A percentile compares a stretch with the other conserved stretches of the same genome.
These are phyloP conservation scores for Sepiola atlantica DNA, from an alignment of 2,888 invertebrate species.

Conservation along the genomic window DNA sequence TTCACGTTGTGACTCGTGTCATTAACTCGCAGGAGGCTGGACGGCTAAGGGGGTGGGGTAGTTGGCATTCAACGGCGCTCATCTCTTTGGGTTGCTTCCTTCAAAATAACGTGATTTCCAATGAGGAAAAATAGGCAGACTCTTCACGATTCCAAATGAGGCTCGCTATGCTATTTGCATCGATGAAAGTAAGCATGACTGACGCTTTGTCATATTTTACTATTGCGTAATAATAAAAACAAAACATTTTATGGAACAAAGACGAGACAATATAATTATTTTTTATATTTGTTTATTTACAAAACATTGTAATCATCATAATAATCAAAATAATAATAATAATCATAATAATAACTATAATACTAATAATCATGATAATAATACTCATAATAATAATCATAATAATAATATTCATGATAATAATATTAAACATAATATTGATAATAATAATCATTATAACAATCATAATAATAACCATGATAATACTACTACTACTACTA, in stretches of 20 bases:
- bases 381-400: no score
- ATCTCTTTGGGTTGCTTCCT: neutral
- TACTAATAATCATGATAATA: no score
- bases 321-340: no score
- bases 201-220: neutral
- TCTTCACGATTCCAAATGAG: neutral
- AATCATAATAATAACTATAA: no score
- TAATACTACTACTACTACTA: no score
- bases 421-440: no score
- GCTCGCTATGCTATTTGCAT: neutral
- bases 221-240: neutral
- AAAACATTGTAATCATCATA: neutral
- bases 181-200: neutral
- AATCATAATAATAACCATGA: no score
- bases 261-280: neutral
- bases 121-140: neutral
- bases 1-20: constrained; percentile 10
- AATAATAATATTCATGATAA: no score
- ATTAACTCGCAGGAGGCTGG: neutral
- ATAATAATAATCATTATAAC: no score
- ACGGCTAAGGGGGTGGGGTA: neutral
- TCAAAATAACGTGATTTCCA: neutral
- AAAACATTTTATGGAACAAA: neutral
- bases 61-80: neutral
- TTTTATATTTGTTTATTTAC: neutral